Evolutionary conservation across 2,113 vertebrate species (phyloP), one percentile per base, ranked within the genome.

Genomic region (Struthidea cinerea): DNA sequence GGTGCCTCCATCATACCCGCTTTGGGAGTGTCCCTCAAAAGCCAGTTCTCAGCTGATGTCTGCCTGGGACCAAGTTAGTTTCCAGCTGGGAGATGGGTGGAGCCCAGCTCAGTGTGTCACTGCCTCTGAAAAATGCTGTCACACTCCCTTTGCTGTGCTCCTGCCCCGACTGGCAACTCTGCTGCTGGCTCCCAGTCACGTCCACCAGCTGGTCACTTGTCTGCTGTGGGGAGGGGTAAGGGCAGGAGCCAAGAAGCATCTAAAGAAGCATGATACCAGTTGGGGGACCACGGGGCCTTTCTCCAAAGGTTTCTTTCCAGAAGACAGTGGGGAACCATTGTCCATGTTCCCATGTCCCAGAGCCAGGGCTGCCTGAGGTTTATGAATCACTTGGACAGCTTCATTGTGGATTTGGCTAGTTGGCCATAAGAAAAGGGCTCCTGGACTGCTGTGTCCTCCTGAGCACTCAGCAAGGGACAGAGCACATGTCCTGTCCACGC

Each of bases 1-100:
- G 67, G 37, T 83, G 55, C 39, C 23, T 75, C 50, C 47, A 57
- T 86, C 46, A 11, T 57, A 16, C 49, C 22, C 0, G 0, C 42
- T 42, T 68, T 84, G 76, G 85, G 86, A 87, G 79, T 80, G 85
- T 92, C 90, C 55, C 71, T 96, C 85, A 80, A 70, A 93, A 92
- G 67, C 75, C 76, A 77, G 20, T 86, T 95, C 73, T 88, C 59
- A 50, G 82, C 50, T 93, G 63, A 53, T 73, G 46, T 49, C n/a
- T 87, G 5, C 71, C 67, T 30, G 50, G 83, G 75, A 88, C 85
- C 33, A 39, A 52, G 63, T 73, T 60, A 23, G 28, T 84, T 90
- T 94, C 64, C 74, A 91, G 61, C 47, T 5, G 59, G 86, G 63
- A 83, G 85, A 68, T 0, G 21, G 92, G 83, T 80, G 83, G 50